These are phyloP conservation scores for Hippopotamus amphibius DNA, from an alignment of 2,113 vertebrate genomes.

Conservation along the genomic window DNA sequence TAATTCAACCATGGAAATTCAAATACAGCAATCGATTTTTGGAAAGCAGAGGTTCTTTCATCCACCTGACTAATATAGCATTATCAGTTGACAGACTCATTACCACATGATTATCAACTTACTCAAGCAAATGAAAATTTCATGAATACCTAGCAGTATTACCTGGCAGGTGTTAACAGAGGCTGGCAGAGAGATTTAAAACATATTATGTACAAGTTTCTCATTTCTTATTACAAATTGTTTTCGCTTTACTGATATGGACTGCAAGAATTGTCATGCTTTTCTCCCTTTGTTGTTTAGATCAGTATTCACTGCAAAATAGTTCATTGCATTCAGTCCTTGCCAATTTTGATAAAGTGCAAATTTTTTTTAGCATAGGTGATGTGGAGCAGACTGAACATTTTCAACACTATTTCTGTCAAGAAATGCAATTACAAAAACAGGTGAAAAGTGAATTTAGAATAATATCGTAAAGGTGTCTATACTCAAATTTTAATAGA, in stretches of 20 bases:
- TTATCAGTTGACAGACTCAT: conserved; percentile 36
- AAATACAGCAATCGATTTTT: not conserved
- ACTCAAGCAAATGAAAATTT: conserved; percentile 56
- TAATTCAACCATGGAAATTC: not conserved
- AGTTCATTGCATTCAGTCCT: conserved; percentile 32
- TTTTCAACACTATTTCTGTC: not conserved
- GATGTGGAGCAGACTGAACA: not conserved
- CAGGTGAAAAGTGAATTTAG: not conserved
- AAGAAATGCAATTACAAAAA: not conserved
- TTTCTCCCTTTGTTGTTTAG: not conserved
- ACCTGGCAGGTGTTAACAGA: not conserved
- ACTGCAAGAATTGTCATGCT: not conserved
- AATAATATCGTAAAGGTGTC: not conserved
- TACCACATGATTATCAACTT: conserved; percentile 23
- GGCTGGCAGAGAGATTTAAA: conserved; percentile 22
- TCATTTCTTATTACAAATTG: conserved; percentile 41
- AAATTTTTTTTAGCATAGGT: conserved; percentile 44
- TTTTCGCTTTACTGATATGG: conserved; percentile 51
- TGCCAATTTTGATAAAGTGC: conserved; percentile 38
- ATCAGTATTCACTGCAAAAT: conserved; percentile 39
- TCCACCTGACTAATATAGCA: not conserved
- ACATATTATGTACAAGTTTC: conserved; percentile 17
- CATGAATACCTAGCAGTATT: not conserved
- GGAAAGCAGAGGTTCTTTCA: not conserved
- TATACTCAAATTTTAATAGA: not conserved